These are phyloP conservation scores for Himalopsyche anomala DNA, from an alignment of 2,888 invertebrate genomes.

Conservation along the genomic window DNA sequence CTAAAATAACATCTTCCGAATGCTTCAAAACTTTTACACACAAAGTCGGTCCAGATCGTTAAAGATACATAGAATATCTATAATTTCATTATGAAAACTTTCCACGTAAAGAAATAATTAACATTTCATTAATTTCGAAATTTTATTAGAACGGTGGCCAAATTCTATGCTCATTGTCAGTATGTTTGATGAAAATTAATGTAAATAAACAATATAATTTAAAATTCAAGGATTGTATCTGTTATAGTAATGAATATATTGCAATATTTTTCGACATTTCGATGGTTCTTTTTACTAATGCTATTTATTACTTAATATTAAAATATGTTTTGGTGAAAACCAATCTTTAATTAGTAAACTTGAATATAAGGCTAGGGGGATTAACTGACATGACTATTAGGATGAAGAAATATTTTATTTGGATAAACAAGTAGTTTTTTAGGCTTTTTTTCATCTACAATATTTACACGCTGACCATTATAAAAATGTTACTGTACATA, in stretches of 20 bases:
- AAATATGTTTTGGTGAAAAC: not conserved
- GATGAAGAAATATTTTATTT: not conserved
- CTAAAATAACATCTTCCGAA: no score
- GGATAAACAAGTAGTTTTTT: not conserved
- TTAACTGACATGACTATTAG: no score
- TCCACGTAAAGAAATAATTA: no score
- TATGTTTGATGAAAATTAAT: no score
- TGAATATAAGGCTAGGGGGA: no score
- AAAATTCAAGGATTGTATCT: not conserved
- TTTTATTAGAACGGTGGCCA: no score
- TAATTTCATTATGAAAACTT: no score
- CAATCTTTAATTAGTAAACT: not conserved
- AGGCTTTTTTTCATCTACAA: conserved; percentile 2
- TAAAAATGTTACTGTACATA: conserved; percentile 20
- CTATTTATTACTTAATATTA: conserved; percentile 32
- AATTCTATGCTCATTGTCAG: no score
- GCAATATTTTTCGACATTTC: conserved; percentile 17
- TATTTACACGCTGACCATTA: conserved; percentile 1
- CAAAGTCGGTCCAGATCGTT: no score
- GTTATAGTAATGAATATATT: not conserved
- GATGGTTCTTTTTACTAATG: conserved; percentile 46
- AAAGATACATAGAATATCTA: no score
- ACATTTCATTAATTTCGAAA: no score
- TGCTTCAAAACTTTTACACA: no score
- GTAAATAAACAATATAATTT: not conserved